Percentiles rank a stretch among this genome's conserved stretches.
Conservation (phyloP, 2,888 invertebrate genomes). For the Metellina segmentata region DNA sequence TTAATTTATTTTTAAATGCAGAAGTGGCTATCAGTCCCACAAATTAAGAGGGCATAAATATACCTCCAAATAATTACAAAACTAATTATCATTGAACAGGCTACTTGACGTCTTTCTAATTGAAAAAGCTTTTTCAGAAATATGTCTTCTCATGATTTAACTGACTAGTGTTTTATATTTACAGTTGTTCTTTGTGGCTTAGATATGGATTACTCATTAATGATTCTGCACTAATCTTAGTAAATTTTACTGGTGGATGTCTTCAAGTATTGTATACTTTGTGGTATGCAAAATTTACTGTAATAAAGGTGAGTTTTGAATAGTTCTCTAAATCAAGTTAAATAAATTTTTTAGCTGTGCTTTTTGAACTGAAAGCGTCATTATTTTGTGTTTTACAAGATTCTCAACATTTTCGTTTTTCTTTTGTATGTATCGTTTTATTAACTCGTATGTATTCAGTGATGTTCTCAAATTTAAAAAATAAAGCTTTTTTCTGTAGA, state of each 20-base stretch:
- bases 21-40: too few relatives aligned
- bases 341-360: neutral
- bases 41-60: too few relatives aligned
- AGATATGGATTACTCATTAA: conserved; percentile 88
- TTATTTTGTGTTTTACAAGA: neutral
- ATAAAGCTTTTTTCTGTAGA: too few relatives aligned
- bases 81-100: too few relatives aligned
- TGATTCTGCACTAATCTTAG: conserved; percentile 87
- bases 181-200: conserved; percentile 85
- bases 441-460: too few relatives aligned
- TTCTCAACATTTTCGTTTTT: neutral
- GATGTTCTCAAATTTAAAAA: too few relatives aligned
- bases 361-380: neutral
- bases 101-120: too few relatives aligned
- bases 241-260: conserved; percentile 88
- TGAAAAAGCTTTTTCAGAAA: neutral
- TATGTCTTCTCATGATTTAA: neutral
- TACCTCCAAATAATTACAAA: too few relatives aligned
- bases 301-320: conserved; percentile 84
- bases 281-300: conserved; percentile 88
- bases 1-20: too few relatives aligned
- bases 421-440: neutral
- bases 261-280: conserved; percentile 87
- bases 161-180: conserved; percentile 11
- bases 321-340: neutral